Evolutionary conservation across 2,797 vertebrate species (phyloP).

Genomic region (Epinephelus coioides): DNA sequence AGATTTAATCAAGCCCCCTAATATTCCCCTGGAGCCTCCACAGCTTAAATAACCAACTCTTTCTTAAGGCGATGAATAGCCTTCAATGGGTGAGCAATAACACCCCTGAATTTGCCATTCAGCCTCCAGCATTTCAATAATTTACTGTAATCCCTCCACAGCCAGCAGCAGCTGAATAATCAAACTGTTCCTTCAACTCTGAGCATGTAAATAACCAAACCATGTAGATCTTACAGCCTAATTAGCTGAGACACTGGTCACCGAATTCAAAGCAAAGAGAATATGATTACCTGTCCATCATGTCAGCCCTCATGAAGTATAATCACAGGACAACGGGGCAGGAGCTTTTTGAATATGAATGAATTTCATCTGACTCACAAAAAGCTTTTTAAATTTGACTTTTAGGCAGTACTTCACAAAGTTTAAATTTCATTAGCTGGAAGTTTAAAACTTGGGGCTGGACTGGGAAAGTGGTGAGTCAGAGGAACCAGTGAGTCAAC

Average conservation of each 20-base stretch:
- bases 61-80: slow-evolving; percentile 52
- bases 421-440: slow-evolving; percentile 31
- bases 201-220: slow-evolving; percentile 29
- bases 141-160: slow-evolving; percentile 56
- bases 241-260: slow-evolving; percentile 37
- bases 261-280: slow-evolving; percentile 4
- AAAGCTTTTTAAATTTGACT: slow-evolving; percentile 1
- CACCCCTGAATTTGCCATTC: slow-evolving; percentile 51
- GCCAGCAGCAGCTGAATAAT: slow-evolving; percentile 59
- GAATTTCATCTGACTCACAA: not conserved
- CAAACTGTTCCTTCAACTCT: slow-evolving; percentile 37
- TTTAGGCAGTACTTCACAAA: slow-evolving; percentile 26
- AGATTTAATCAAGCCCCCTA: slow-evolving; percentile 67
- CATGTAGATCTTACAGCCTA: slow-evolving; percentile 9
- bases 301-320: not conserved
- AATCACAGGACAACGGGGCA: not conserved
- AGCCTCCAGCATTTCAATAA: slow-evolving; percentile 66
- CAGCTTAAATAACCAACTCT: slow-evolving; percentile 63
- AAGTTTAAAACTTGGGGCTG: not conserved
- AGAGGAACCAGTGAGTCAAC: slow-evolving; percentile 36
- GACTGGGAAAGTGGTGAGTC: slow-evolving; percentile 32
- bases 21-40: slow-evolving; percentile 62
- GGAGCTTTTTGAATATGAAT: not conserved
- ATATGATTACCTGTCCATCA: slow-evolving; percentile 30
- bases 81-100: slow-evolving; percentile 62